Evolutionary conservation across 2,888 invertebrate species (phyloP).

Genomic region (Griposia aprilina): DNA sequence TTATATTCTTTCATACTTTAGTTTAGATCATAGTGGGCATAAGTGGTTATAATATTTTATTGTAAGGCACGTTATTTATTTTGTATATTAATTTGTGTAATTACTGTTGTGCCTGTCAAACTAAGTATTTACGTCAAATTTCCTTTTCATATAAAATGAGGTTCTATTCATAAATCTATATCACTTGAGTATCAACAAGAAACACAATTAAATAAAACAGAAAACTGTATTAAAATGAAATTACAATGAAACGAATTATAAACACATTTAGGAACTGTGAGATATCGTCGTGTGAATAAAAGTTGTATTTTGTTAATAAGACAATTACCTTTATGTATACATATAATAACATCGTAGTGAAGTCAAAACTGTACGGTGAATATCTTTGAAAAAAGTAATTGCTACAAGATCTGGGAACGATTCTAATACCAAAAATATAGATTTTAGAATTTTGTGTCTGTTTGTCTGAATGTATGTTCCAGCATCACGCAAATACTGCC

Average conservation of each 20-base stretch:
- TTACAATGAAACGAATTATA: not conserved
- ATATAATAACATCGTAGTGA: too few species aligned
- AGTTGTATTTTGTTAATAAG: not conserved
- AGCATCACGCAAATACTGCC: too few species aligned
- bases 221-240: not conserved
- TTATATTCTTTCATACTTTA: too few species aligned
- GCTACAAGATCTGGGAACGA: too few species aligned
- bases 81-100: not conserved
- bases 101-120: conserved; percentile 24
- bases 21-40: not conserved
- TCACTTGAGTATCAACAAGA: not conserved
- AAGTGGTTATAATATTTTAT: not conserved
- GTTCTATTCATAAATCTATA: conserved; percentile 4
- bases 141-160: not conserved
- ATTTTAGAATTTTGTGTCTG: too few species aligned
- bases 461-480: too few species aligned
- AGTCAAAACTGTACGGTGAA: too few species aligned
- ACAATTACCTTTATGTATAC: too few species aligned
- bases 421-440: too few species aligned
- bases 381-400: too few species aligned
- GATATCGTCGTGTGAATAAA: not conserved
- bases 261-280: not conserved
- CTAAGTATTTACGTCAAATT: conserved; percentile 14
- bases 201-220: not conserved
- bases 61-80: not conserved